A percentile compares a stretch with the other conserved stretches of the same genome.
Conservation (phyloP, 92 coral and sea anemone genomes). For the Paramuricea clavata region DNA sequence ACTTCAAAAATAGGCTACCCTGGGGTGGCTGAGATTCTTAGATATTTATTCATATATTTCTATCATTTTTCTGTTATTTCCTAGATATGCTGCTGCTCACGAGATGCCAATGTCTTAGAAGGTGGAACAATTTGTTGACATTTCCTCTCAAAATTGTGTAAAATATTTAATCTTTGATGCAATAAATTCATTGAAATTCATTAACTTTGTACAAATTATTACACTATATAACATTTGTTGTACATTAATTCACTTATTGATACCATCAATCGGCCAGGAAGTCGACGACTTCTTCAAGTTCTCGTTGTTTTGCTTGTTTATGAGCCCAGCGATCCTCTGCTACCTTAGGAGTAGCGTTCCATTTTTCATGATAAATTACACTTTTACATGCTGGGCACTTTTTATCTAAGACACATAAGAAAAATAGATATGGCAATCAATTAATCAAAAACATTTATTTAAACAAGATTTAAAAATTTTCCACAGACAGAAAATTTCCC, state of each 20-base stretch:
- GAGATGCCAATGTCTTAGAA: conserved; percentile 85
- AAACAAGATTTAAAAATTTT: too few relatives aligned
- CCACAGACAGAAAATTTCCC: too few relatives aligned
- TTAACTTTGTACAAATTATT: neutral
- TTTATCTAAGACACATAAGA: conserved; percentile 79
- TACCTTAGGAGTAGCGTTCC: conserved; percentile 92
- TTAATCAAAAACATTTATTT: too few relatives aligned
- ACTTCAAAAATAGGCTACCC: too few relatives aligned
- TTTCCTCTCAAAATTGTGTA: neutral
- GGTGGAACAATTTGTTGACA: neutral
- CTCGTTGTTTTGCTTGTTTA: conserved; percentile 95
- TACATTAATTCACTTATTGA: too few relatives aligned
- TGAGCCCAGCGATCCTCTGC: conserved; percentile 99
- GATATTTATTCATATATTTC: neutral
- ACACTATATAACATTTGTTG: too few relatives aligned
- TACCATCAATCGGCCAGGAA: conserved; percentile 82
- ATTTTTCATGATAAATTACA: conserved; percentile 88
- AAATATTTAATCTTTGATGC: neutral
- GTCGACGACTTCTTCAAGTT: conserved; percentile 96
- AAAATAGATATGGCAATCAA: too few relatives aligned
- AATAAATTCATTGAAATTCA: neutral
- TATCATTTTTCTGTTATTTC: conserved; percentile 1
- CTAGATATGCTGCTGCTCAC: conserved; percentile 96
- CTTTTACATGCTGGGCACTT: conserved; percentile 90
- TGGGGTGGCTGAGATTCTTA: neutral